A percentile compares a stretch with the other conserved stretches of the same genome.
phyloP scores from a whole-genome alignment of 2,888 invertebrate genomes.

The Allolobophora icterica region DNA sequence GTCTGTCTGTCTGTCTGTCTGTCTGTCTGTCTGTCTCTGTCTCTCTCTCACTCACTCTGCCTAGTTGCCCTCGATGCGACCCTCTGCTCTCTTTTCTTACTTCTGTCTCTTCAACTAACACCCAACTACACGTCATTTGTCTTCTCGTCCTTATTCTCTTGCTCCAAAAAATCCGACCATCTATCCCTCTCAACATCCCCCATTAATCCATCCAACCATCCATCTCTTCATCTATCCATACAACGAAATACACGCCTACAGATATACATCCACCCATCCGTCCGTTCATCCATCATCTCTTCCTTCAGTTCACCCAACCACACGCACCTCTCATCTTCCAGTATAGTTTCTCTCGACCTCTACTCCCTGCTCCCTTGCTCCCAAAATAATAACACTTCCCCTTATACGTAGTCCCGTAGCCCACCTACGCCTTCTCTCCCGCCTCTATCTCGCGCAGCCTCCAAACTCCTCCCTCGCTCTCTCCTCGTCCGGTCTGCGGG shows the following conservation, averaged over 20 bases:
- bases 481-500: background rate
- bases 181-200: too few relatives aligned
- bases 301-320: too few relatives aligned
- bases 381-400: background rate
- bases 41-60: background rate
- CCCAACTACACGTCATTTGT: too few relatives aligned
- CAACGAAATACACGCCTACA: too few relatives aligned
- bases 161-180: too few relatives aligned
- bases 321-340: too few relatives aligned
- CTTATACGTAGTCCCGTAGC: background rate
- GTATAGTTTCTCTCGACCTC: background rate
- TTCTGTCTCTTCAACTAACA: background rate
- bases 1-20: background rate
- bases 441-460: background rate
- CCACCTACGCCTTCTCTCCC: background rate
- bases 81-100: background rate
- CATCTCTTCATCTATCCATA: too few relatives aligned
- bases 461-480: background rate
- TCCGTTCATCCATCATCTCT: background rate
- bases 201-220: too few relatives aligned
- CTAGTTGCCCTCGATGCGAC: too few relatives aligned
- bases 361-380: background rate
- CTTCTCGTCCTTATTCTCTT: too few relatives aligned
- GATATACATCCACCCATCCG: too few relatives aligned
- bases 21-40: background rate